A percentile compares a stretch with the other conserved stretches of the same genome.
Conservation (phyloP, 2,888 invertebrate species). For the Cyaniris semiargus region DNA sequence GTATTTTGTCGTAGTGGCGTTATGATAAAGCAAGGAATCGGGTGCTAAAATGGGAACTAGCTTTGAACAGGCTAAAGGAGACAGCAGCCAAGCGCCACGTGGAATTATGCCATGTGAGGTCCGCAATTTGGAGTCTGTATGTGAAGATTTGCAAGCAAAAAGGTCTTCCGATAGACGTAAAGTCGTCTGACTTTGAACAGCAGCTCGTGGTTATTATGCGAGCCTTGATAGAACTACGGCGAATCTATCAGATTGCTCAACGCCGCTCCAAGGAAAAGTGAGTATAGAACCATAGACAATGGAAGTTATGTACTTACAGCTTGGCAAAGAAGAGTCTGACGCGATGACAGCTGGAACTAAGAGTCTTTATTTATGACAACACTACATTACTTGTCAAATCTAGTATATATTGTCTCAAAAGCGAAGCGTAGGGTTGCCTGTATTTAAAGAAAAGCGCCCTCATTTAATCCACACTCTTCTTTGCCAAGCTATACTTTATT, state of each 20-base stretch:
- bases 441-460: too few species aligned
- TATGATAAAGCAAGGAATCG: constrained; percentile 81
- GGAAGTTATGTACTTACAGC: neutral
- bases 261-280: constrained; percentile 66
- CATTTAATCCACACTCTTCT: too few species aligned
- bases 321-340: too few species aligned
- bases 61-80: constrained; percentile 81
- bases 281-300: constrained; percentile 41
- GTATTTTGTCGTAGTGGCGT: constrained; percentile 65
- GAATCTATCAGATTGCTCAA: constrained; percentile 71
- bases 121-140: constrained; percentile 82
- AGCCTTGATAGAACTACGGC: constrained; percentile 78
- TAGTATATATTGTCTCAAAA: too few species aligned
- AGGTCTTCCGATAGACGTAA: constrained; percentile 64
- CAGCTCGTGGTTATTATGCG: constrained; percentile 83
- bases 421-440: too few species aligned
- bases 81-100: constrained; percentile 76
- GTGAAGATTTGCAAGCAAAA: constrained; percentile 82
- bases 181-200: constrained; percentile 78
- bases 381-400: too few species aligned
- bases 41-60: constrained; percentile 82
- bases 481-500: too few species aligned
- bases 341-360: too few species aligned
- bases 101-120: constrained; percentile 79
- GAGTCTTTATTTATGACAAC: too few species aligned